Percentiles rank a stretch among this genome's conserved stretches.
These are phyloP conservation scores for Drosophila elegans DNA, from an alignment of 1,140 invertebrate genomes.

Conservation along the genomic window DNA sequence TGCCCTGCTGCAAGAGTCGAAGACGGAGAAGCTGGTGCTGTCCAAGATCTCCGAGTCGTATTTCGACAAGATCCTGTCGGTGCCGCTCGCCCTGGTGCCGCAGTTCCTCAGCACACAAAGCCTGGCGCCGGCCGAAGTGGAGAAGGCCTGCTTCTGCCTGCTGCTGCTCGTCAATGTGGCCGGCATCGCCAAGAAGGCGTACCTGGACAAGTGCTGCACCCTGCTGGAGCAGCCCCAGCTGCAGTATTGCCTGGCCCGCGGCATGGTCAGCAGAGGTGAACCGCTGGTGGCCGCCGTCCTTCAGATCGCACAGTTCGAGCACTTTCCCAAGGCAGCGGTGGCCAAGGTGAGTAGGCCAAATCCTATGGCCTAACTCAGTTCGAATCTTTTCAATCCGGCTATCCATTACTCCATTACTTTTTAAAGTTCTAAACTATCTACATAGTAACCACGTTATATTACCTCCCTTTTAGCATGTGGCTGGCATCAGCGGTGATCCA, in stretches of 20 bases:
- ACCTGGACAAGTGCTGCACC: constrained; percentile 71
- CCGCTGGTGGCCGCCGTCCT: constrained; percentile 62
- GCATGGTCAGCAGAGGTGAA: constrained; percentile 66
- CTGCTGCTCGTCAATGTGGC: constrained; percentile 75
- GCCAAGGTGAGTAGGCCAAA: constrained; percentile 61
- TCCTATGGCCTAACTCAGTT: no score
- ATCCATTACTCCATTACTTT: no score
- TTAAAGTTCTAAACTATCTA: no score
- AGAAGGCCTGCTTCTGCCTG: constrained; percentile 74
- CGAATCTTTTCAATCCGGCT: background rate
- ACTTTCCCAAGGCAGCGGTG: constrained; percentile 68
- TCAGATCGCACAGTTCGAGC: constrained; percentile 77
- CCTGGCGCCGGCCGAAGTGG: constrained; percentile 59
- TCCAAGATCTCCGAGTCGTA: constrained; percentile 78
- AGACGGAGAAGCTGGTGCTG: constrained; percentile 77
- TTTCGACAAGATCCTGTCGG: constrained; percentile 77
- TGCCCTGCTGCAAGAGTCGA: constrained; percentile 56
- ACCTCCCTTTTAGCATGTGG: constrained; percentile 46
- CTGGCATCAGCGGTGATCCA: constrained; percentile 37
- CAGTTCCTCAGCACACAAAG: constrained; percentile 57
- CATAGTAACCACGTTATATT: background rate
- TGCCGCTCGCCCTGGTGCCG: constrained; percentile 46
- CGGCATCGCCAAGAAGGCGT: constrained; percentile 80
- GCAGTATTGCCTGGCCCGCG: constrained; percentile 72
- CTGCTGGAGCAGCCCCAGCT: constrained; percentile 68